Conservation (phyloP, 2,113 vertebrate genomes). For the Nerophis lumbriciformis region DNA sequence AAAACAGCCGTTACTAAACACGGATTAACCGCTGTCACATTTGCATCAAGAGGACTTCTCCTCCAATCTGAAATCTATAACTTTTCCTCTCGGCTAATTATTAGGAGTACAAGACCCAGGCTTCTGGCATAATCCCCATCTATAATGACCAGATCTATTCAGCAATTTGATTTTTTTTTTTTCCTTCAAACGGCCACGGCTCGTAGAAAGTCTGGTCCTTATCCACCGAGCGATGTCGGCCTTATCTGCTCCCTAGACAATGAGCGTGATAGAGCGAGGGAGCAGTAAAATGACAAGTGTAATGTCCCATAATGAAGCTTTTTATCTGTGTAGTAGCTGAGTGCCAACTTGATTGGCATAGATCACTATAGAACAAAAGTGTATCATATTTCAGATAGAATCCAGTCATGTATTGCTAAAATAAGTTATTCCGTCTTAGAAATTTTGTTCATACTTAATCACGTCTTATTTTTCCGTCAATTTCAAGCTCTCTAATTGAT, state of each 20-base stretch:
- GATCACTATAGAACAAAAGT: neutral
- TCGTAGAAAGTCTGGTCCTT: slow-evolving; percentile 31
- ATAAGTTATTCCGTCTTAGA: neutral
- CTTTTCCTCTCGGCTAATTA: slow-evolving; percentile 40
- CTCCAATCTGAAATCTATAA: slow-evolving; percentile 39
- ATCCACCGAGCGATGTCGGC: slow-evolving; percentile 25
- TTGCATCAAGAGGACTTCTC: neutral
- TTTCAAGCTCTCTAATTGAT: neutral
- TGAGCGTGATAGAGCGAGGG: neutral
- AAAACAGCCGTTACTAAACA: slow-evolving; percentile 6
- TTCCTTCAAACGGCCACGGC: slow-evolving; percentile 21
- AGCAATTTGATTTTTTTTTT: slow-evolving; percentile 30
- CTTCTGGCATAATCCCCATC: slow-evolving; percentile 36
- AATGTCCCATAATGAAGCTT: slow-evolving; percentile 22
- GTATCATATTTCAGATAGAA: neutral
- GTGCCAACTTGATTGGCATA: neutral
- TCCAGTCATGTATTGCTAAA: no score
- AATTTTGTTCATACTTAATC: no score
- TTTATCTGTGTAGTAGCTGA: slow-evolving; percentile 8
- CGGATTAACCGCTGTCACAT: slow-evolving; percentile 17
- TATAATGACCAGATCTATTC: slow-evolving; percentile 54
- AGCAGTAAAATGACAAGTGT: slow-evolving; percentile 10
- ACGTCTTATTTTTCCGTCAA: neutral
- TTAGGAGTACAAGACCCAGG: slow-evolving; percentile 19
- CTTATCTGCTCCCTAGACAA: slow-evolving; percentile 36